Evolutionary conservation across 2,113 vertebrate species (phyloP).

Genomic region (Marmota monax): DNA sequence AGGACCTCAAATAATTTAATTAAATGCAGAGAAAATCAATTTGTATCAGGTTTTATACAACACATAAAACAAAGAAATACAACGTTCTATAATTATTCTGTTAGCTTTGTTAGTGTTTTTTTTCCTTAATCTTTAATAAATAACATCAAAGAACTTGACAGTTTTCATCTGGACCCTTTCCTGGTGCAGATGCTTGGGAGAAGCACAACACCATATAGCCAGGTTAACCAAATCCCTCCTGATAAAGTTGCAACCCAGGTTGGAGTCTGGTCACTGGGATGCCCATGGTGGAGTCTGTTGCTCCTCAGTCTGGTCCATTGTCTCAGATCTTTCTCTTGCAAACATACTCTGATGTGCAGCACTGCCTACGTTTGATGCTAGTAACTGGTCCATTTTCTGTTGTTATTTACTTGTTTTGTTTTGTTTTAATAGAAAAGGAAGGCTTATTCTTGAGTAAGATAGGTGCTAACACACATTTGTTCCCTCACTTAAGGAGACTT

Average conservation of each 20-base stretch:
- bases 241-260: fast-evolving
- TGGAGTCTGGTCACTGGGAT: fast-evolving
- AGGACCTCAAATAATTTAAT: neutral
- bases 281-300: neutral
- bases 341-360: fast-evolving
- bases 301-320: neutral
- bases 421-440: neutral
- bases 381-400: neutral
- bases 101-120: neutral
- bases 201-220: fast-evolving
- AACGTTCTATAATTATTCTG: neutral
- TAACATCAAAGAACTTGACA: neutral
- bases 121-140: neutral
- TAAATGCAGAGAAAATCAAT: neutral
- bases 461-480: neutral
- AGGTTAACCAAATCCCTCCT: neutral
- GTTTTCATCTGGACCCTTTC: neutral
- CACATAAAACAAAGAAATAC: neutral
- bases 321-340: neutral
- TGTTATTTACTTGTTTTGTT: neutral
- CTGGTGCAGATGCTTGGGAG: neutral
- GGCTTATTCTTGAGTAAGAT: neutral
- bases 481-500: neutral
- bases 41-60: neutral
- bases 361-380: neutral